Conservation (phyloP, 2,888 invertebrate species). For the Cybosia mesomella region DNA sequence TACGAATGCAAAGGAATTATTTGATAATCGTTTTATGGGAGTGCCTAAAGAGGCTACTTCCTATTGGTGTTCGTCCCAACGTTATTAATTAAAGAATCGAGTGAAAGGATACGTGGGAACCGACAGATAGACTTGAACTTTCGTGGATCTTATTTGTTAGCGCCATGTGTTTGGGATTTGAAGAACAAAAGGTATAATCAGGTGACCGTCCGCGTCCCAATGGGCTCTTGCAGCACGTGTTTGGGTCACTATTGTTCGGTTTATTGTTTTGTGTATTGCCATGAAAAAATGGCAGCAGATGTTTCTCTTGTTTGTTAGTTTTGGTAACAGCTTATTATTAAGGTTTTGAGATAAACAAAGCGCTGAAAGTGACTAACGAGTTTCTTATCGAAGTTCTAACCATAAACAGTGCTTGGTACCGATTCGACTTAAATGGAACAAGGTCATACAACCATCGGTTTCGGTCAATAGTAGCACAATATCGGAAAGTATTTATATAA, state of each 20-base stretch:
- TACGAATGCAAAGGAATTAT: conserved; percentile 73
- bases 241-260: conserved; percentile 68
- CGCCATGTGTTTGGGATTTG: conserved; percentile 76
- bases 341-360: conserved; percentile 51
- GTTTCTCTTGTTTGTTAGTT: conserved; percentile 63
- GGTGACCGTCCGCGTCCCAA: conserved; percentile 62
- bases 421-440: conserved; percentile 66
- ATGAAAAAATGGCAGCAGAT: conserved; percentile 74
- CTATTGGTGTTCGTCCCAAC: conserved; percentile 70
- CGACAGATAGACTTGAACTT: conserved; percentile 52
- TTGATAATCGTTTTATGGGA: conserved; percentile 85
- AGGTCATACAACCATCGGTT: conserved; percentile 63
- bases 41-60: conserved; percentile 78
- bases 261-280: conserved; percentile 59
- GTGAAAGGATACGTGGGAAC: conserved; percentile 82
- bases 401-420: conserved; percentile 45
- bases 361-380: conserved; percentile 47
- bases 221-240: conserved; percentile 66
- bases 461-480: conserved; percentile 66
- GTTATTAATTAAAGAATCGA: conserved; percentile 81
- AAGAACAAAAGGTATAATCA: conserved; percentile 76
- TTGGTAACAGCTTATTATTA: conserved; percentile 60
- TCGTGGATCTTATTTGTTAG: conserved; percentile 61
- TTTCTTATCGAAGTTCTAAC: conserved; percentile 51
- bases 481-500: conserved; percentile 66